Base-by-base conservation (phyloP, 1,140 invertebrate species). In the Propsilocerus akamusi region DNA sequence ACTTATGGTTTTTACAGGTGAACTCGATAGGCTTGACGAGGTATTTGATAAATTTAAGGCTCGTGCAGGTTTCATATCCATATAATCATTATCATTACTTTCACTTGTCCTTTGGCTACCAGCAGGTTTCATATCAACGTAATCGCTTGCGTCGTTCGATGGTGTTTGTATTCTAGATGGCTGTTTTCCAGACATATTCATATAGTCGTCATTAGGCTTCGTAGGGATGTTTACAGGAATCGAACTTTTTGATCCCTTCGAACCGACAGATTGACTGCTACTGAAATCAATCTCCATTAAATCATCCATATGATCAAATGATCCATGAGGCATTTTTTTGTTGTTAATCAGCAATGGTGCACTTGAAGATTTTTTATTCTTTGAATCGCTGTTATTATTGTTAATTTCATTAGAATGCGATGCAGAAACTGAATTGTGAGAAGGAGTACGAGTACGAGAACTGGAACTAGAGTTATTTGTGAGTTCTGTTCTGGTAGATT, bases 231-330 rank as follows among this genome's bases (percentile, higher is more conserved):
- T 41, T 41, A 41, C 34, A 41, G 34, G 34, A n/a, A n/a, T n/a
- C 22, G 34, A 41, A 41, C 34, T 41, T 41, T 41, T 41, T 20
- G 34, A 20, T n/a, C 17, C 8, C 2, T 20, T 41, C n/a, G 28
- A 30, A 3, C 28, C 28, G 14, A 14, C 22, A 41, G n/a, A 17
- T 14, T 17, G n/a, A 41, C 34, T 20, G n/a, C n/a, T n/a, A 41
- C n/a, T 41, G 58, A 86, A 86, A 62, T 86, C 83, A 49, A 87
- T 72, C 64, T 84, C 82, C 81, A 87, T 84, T 37, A 84, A 69
- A 65, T 87, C 81, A 49, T 80, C 80, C 67, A 81, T 79, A 0
- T 75, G 72, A 50, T 79, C 76, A 14, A 71, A 67, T n/a, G 75
- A 78, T 54, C 73, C 73, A 53, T 76, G 75, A n/a, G n/a, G n/a